Evolutionary conservation across 2,113 vertebrate species (phyloP), one percentile per base, ranked within the genome.

Genomic region (Furnarius figulus): DNA sequence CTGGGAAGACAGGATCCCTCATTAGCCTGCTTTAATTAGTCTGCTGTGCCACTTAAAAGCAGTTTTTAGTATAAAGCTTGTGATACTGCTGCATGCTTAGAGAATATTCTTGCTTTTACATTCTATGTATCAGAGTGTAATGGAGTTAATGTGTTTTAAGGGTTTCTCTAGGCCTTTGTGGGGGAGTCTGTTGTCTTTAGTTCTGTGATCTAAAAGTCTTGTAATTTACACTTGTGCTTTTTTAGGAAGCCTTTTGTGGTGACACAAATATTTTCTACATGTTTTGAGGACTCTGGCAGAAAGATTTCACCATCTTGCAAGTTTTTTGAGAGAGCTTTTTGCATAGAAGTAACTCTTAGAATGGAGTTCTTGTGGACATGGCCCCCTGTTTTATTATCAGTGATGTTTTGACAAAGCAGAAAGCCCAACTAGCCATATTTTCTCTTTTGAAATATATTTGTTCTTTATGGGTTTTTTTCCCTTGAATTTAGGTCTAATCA

Each of bases 271-370:
- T 23, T 42, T 84, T 63, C 62, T 79, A 24, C 27, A 12, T 85
- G 8, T 93, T 91, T 35, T 49, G 33, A 37, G 33, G 8, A 31
- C 16, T 66, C 25, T 47, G 66, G 44, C 50, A 84, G 78, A 94
- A 78, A 75, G 67, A 35, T 3, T 3, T 76, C 40, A 58, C 8
- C 3, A 12, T 62, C 31, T 53, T 75, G 39, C 24, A 84, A 72
- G 35, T 5, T 67, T 92, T 91, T 78, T 47, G 47, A 52, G 73
- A 89, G 76, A 91, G 44, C 24, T 68, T 84, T 86, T 33, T 63
- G 11, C 79, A 23, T 18, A 67, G 52, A 74, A 87, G 37, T 75
- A 85, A 47, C 18, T 89, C 24, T 44, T 40, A 89, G 13, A 31
- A 21, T 65, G 39, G 78, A 37, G 30, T 61, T 62, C 72, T 85